These are phyloP conservation scores for Sussaba pulchella DNA, from an alignment of 2,888 invertebrate species.

Conservation along the genomic window DNA sequence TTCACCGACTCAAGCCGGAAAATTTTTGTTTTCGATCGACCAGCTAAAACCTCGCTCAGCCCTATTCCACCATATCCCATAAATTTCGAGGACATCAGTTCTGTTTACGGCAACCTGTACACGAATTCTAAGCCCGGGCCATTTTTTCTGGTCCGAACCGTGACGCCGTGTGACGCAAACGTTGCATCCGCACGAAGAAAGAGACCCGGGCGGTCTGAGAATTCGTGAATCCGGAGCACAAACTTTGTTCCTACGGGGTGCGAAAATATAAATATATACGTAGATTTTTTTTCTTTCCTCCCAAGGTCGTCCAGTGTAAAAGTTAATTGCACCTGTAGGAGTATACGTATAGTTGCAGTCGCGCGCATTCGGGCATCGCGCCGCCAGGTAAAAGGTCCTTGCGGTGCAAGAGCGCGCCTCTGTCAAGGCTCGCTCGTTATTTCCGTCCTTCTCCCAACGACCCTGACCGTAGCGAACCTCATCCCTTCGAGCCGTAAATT, in stretches of 20 bases:
- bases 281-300: conserved; percentile 36
- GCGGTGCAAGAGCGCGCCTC: conserved; percentile 35
- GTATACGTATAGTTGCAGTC: conserved; percentile 12
- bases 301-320: conserved; percentile 75
- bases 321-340: conserved; percentile 81
- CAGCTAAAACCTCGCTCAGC: neutral
- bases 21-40: conserved; percentile 16
- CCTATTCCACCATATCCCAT: conserved; percentile 3
- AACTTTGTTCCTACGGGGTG: conserved; percentile 70
- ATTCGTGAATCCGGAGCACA: conserved; percentile 6
- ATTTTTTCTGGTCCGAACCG: conserved; percentile 61
- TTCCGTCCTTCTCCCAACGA: conserved; percentile 54
- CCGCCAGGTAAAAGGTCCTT: conserved; percentile 65
- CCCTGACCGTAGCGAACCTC: conserved; percentile 72
- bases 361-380: conserved; percentile 49
- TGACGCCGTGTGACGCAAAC: conserved; percentile 49
- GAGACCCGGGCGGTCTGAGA: conserved; percentile 37
- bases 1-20: neutral
- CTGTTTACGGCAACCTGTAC: conserved; percentile 12
- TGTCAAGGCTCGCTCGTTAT: conserved; percentile 51
- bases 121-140: neutral
- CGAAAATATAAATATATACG: conserved; percentile 75
- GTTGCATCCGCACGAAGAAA: conserved; percentile 25
- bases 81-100: neutral
- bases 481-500: conserved; percentile 73